Base-by-base conservation (phyloP, 2,113 vertebrate genomes). In the Pelvicachromis taeniatus region DNA sequence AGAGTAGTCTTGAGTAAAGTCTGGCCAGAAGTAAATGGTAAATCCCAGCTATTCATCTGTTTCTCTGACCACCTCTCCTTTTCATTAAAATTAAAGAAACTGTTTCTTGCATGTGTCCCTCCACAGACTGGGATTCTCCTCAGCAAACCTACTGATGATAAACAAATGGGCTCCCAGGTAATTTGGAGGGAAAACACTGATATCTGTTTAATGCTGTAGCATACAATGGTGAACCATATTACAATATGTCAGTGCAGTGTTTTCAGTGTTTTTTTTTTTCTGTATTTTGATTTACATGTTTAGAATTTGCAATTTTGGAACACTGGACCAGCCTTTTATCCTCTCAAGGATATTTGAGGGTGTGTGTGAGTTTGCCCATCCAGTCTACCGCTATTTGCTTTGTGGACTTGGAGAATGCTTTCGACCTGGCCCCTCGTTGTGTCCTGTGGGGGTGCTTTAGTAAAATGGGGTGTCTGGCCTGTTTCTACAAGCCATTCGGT, bases 51-150 rank as follows among this genome's bases (percentile, higher is more conserved):
- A 50, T 19, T 17, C 26, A 52, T 17, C 14, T 48, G 23, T 45
- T 73, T 73, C 23, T 70, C 9, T 45, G 8, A 45, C 13, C 21
- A 9, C 13, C 3, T 10, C 6, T 17, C 68, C 0, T 29, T 19
- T 75, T 75, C 0, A 10, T 45, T 45, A 0, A 75, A 75, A 33
- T 52, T 0, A 33, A 31, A 75, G 16, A 29, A 48, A 29, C 65
- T 31, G 5, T 6, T 70, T 53, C 11, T 11, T 80, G 12, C 1
- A 6, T 56, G 11, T 14, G 68, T 68, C 77, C 7, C 2, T 83
- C 40, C 87, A 17, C 82, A 98, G 97, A 97, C 96, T 6, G 97
- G 97, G 16, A 96, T 97, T 5, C 94, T 97, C 26, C 91, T 97
- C 52, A 96, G 77, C 87, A 96, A 97, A 77, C 96, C 96, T 0